These are phyloP conservation scores for Dendropsophus ebraccatus DNA, from an alignment of 2,113 vertebrate species.

Conservation along the genomic window DNA sequence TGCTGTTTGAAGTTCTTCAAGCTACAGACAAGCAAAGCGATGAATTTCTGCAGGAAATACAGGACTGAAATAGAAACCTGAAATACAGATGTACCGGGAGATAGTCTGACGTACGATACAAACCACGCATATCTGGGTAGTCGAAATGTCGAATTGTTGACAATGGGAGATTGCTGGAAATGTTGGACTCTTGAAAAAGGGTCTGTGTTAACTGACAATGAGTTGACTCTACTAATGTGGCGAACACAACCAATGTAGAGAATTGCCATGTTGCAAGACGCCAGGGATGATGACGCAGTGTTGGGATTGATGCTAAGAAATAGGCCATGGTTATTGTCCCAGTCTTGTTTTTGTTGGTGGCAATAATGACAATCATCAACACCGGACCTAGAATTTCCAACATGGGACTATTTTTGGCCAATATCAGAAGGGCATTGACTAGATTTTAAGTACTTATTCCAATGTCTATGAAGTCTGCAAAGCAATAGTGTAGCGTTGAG, in stretches of 20 bases:
- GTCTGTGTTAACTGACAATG: not conserved
- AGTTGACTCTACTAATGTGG: not conserved
- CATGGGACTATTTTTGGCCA: not conserved
- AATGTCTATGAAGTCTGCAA: too few relatives aligned
- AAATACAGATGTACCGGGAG: not conserved
- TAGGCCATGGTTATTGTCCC: not conserved
- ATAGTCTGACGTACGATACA: not conserved
- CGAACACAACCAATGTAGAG: not conserved
- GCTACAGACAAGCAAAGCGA: conserved; percentile 35
- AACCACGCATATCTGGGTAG: not conserved
- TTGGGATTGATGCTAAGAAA: not conserved
- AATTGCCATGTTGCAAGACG: not conserved
- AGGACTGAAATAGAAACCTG: not conserved
- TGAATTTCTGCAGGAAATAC: conserved; percentile 34
- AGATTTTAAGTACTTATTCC: too few relatives aligned
- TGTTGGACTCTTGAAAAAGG: not conserved
- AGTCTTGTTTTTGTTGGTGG: not conserved
- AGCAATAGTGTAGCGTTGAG: too few relatives aligned
- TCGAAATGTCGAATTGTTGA: not conserved
- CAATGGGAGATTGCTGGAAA: not conserved
- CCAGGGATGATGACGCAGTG: not conserved
- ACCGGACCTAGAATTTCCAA: too few relatives aligned
- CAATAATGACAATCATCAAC: not conserved
- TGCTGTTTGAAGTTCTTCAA: conserved; percentile 53
- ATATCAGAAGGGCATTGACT: too few relatives aligned